phyloP scores from a whole-genome alignment of 2,888 invertebrate species.

The Drosophila stalkeri region DNA sequence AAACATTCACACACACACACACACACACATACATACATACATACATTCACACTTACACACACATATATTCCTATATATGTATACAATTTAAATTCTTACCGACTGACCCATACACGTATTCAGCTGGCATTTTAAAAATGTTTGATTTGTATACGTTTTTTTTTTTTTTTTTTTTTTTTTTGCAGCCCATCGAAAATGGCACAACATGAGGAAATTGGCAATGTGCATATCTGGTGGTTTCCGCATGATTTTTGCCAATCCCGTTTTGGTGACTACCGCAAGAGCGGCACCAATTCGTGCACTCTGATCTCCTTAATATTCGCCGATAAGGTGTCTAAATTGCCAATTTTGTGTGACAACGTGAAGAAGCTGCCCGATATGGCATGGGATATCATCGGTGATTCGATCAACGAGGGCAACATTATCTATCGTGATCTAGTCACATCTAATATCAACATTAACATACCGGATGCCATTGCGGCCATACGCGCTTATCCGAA shows the following conservation, averaged over 20 bases:
- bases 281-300: constrained; percentile 87
- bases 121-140: background rate
- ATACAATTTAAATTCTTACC: no score
- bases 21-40: no score
- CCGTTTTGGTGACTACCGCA: constrained; percentile 86
- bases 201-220: constrained; percentile 64
- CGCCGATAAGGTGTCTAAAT: constrained; percentile 85
- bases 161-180: no score
- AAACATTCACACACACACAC: no score
- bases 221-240: constrained; percentile 86
- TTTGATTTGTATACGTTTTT: no score
- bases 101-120: no score
- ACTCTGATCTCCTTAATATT: constrained; percentile 87
- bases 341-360: constrained; percentile 37
- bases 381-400: constrained; percentile 86
- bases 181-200: constrained; percentile 59
- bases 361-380: constrained; percentile 62
- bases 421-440: constrained; percentile 86
- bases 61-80: no score
- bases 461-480: constrained; percentile 86
- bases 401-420: constrained; percentile 87
- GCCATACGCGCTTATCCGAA: constrained; percentile 80
- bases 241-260: constrained; percentile 87
- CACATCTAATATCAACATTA: constrained; percentile 84
- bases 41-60: no score